Percentiles rank a stretch among this genome's conserved stretches.
These are phyloP conservation scores for Asobara japonica DNA, from an alignment of 1,140 invertebrate genomes.

Conservation along the genomic window DNA sequence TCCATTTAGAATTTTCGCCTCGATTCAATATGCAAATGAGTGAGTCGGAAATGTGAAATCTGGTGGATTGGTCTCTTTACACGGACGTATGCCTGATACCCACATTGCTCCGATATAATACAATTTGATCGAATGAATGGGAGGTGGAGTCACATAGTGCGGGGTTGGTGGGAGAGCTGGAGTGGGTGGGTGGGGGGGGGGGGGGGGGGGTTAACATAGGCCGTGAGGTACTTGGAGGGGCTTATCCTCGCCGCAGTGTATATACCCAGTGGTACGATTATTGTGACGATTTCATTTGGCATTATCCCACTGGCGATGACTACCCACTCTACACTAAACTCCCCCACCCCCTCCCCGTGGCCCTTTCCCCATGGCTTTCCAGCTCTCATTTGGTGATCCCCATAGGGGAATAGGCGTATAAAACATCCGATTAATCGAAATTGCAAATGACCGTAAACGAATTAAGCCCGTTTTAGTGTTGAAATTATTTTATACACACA, in stretches of 20 bases:
- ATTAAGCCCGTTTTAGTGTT: not conserved
- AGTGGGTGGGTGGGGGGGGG: not conserved
- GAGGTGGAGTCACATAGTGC: too few relatives aligned
- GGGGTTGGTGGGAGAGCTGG: too few relatives aligned
- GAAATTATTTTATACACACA: not conserved
- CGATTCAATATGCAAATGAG: not conserved
- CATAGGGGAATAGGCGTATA: slow-evolving; percentile 5
- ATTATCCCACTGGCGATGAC: slow-evolving; percentile 10
- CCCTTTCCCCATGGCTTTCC: slow-evolving; percentile 6
- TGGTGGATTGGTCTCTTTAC: not conserved
- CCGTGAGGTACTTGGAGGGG: slow-evolving; percentile 9
- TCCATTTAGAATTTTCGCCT: not conserved
- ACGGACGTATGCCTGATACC: not conserved
- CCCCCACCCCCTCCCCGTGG: not conserved
- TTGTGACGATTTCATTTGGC: slow-evolving; percentile 16
- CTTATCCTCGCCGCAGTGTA: slow-evolving; percentile 7
- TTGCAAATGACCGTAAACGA: slow-evolving; percentile 8
- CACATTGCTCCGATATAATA: slow-evolving; percentile 4
- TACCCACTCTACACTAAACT: not conserved
- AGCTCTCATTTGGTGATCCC: slow-evolving; percentile 8
- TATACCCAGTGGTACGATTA: not conserved
- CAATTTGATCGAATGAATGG: not conserved
- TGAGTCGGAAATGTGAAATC: not conserved
- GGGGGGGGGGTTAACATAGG: not conserved
- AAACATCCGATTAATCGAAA: slow-evolving; percentile 17